Conservation (phyloP, 2,113 vertebrate species). For the Gymnarchus niloticus region DNA sequence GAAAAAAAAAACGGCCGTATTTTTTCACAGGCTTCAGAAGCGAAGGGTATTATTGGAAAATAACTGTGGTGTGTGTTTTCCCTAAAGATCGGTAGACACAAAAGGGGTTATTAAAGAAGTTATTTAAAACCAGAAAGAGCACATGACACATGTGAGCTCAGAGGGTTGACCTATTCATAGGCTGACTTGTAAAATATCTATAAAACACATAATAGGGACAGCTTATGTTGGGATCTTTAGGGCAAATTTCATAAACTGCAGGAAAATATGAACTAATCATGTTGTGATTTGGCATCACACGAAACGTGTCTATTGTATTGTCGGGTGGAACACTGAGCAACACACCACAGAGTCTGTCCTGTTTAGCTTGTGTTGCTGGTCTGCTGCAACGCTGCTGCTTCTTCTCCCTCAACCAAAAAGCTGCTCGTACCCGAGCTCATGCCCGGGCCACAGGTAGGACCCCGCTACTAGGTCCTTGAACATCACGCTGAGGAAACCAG, state of each 20-base stretch:
- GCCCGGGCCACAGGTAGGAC: background rate
- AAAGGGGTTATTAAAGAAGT: conserved; percentile 60
- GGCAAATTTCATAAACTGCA: conserved; percentile 41
- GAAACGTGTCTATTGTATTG: conserved; percentile 34
- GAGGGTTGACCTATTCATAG: conserved; percentile 65
- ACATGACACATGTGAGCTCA: conserved; percentile 64
- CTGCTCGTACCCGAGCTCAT: background rate
- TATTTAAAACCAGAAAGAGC: conserved; percentile 57
- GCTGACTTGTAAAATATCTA: conserved; percentile 60
- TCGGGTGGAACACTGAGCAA: conserved; percentile 35
- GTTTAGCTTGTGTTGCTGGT: background rate
- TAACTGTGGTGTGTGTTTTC: conserved; percentile 55
- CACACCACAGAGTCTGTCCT: background rate
- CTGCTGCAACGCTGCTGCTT: background rate
- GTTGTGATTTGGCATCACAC: conserved; percentile 28
- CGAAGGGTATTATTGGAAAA: conserved; percentile 64
- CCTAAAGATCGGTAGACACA: conserved; percentile 56
- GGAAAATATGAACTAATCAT: conserved; percentile 61
- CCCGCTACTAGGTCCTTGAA: background rate
- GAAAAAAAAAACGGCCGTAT: conserved; percentile 66
- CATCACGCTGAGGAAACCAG: background rate
- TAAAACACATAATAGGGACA: conserved; percentile 55
- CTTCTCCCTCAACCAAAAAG: background rate
- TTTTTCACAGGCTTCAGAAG: conserved; percentile 53
- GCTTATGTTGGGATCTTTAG: conserved; percentile 34